Conservation (phyloP, 2,888 invertebrate genomes). For the Sipunculus nudus region DNA sequence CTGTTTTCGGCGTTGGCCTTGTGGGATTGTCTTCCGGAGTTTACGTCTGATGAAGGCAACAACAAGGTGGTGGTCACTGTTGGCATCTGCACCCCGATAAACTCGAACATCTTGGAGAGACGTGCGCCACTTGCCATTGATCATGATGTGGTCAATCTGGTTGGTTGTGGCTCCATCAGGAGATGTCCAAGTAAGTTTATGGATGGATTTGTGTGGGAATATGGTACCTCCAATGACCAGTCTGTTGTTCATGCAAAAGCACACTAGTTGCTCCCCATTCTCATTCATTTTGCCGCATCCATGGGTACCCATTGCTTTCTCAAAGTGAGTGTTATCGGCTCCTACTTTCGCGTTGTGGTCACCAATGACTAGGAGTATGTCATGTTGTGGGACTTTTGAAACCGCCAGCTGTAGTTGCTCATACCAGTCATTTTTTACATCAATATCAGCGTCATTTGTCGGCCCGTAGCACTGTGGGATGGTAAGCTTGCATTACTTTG, state of each 20-base stretch:
- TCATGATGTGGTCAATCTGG: slow-evolving; percentile 11
- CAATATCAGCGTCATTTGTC: slow-evolving; percentile 24
- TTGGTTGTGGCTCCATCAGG: slow-evolving; percentile 29
- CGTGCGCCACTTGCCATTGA: slow-evolving; percentile 7
- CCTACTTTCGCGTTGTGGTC: slow-evolving; percentile 40
- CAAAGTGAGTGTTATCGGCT: slow-evolving; percentile 25
- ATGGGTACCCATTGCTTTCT: slow-evolving; percentile 31
- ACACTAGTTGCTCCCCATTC: slow-evolving; percentile 27
- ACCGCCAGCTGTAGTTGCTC: no score
- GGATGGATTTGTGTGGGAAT: slow-evolving; percentile 32
- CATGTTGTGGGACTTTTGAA: slow-evolving; percentile 14
- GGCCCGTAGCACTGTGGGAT: slow-evolving; percentile 29
- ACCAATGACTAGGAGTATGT: slow-evolving; percentile 34
- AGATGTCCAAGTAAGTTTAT: slow-evolving; percentile 33
- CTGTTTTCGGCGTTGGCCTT: no score
- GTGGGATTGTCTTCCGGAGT: not conserved
- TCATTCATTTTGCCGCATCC: slow-evolving; percentile 26
- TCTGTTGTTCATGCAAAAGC: slow-evolving; percentile 28
- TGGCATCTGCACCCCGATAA: not conserved
- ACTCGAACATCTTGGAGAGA: slow-evolving; percentile 1
- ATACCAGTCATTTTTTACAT: slow-evolving; percentile 30
- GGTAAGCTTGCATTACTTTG: slow-evolving; percentile 9
- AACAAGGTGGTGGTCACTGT: slow-evolving; percentile 13
- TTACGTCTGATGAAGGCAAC: slow-evolving; percentile 1
- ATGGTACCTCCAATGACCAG: slow-evolving; percentile 36